Base-by-base conservation (phyloP, 2,888 invertebrate genomes). In the Heliconius sara region DNA sequence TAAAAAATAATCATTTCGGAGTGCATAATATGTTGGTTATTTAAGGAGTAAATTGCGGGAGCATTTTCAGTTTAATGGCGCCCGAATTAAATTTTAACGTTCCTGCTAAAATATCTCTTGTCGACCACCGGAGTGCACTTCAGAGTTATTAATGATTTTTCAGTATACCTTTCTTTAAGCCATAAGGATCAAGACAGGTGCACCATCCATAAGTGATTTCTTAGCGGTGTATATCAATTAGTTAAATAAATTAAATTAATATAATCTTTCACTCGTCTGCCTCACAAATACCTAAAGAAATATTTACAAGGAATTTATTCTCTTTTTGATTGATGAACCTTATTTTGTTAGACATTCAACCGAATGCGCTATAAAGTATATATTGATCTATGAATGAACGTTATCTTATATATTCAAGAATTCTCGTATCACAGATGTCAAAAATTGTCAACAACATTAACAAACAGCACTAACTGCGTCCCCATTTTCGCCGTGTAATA, bases 381-480 rank as follows among this genome's bases (percentile, higher is more conserved):
- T 22, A 22, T 30, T 30, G 12, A 6, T 16, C 13, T 34, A 34
- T 34, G 3, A 16, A 57, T 43, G 25, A 16, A 25, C 7, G 13
- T 34, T 72, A 9, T 60, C 34, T 34, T 73, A 67, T 25, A 25
- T 57, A 67, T 74, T 57, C 47, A 72, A 67, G 22, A 78, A 16
- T 52, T 10, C 60, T 60, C 60, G 43, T 73, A 60, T 67, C 65
- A 63, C 57, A 63, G 66, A 78, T 71, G 71, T 72, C 67, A 78
- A 76, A 81, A 78, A 80, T 78, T 80, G 76, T 82, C 78, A 82
- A 82, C 81, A 78, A 74, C 80, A 80, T 81, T 78, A 76, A 63
- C 72, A 57, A 63, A 70, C 73, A 72, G 76, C 76, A 71, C 74
- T 81, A 47, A 78, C 78, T 76, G 78, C 43, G 80, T 74, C 78